phyloP scores from a whole-genome alignment of 2,113 vertebrate species.

The Cyphomyrus plagiostoma region DNA sequence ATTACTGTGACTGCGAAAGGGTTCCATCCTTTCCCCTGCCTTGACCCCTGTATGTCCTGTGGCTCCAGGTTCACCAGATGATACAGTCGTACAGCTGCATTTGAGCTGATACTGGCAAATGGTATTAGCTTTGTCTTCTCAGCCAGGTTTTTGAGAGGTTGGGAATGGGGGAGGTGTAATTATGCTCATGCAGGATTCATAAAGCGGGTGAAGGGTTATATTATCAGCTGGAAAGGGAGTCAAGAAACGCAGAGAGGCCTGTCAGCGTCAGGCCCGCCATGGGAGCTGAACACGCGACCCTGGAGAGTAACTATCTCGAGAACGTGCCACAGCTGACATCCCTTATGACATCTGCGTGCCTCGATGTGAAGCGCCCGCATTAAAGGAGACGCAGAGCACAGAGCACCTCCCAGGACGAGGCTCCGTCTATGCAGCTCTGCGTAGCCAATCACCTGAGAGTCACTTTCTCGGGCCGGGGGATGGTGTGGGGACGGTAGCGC shows the following conservation, averaged over 20 bases:
- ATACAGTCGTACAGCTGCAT: not conserved
- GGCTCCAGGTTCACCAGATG: not conserved
- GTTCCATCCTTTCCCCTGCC: not conserved
- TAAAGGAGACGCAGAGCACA: not conserved
- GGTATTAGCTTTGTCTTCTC: not conserved
- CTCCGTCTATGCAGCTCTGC: not conserved
- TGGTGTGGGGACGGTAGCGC: not conserved
- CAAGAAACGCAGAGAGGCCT: not conserved
- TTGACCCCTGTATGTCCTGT: not conserved
- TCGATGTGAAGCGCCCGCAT: not conserved
- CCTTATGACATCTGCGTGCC: not conserved
- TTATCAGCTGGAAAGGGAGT: not conserved
- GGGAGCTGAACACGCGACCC: not conserved
- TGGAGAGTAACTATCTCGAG: not conserved
- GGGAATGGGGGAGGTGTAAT: not conserved
- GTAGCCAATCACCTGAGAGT: conserved; percentile 1
- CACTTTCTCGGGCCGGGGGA: not conserved
- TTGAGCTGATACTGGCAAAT: not conserved
- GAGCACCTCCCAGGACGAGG: not conserved
- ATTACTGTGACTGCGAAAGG: not conserved
- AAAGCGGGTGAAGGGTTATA: not conserved
- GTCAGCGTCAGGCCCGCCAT: not conserved
- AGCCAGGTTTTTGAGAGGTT: not conserved
- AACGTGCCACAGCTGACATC: conserved; percentile 3
- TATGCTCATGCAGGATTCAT: not conserved